Percentiles rank a stretch among this genome's conserved stretches.
Conservation (phyloP, 2,797 vertebrate species). For the Malacoraja senta region DNA sequence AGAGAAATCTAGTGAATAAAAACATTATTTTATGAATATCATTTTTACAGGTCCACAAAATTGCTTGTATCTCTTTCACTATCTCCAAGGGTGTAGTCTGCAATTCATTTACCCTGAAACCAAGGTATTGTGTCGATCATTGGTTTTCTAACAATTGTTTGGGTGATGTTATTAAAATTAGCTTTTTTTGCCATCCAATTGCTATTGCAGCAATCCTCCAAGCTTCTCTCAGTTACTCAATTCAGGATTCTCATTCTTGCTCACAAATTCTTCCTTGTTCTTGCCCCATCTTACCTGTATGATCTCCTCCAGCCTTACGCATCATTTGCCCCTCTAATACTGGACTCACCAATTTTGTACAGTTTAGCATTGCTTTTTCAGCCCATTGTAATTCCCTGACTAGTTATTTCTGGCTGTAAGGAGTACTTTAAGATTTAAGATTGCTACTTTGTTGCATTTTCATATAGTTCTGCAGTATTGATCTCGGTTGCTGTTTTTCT, state of each 20-base stretch:
- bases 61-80: background rate
- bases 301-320: no score
- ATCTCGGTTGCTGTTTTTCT: background rate
- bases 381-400: background rate
- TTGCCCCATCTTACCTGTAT: background rate
- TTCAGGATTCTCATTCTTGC: background rate
- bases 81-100: background rate
- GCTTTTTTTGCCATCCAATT: background rate
- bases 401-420: background rate
- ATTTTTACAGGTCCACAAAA: background rate
- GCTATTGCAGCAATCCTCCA: background rate
- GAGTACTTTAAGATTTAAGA: background rate
- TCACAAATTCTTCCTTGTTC: background rate
- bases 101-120: background rate
- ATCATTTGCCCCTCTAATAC: no score
- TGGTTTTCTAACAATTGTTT: background rate
- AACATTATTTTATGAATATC: background rate
- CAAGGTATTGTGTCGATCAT: no score
- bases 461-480: background rate
- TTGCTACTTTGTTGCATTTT: background rate
- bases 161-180: background rate
- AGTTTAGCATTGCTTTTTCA: background rate
- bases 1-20: no score
- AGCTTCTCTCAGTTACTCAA: background rate
- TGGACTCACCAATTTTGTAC: background rate